Evolutionary conservation across 2,797 vertebrate species (phyloP).

Genomic region (Anas georgica): DNA sequence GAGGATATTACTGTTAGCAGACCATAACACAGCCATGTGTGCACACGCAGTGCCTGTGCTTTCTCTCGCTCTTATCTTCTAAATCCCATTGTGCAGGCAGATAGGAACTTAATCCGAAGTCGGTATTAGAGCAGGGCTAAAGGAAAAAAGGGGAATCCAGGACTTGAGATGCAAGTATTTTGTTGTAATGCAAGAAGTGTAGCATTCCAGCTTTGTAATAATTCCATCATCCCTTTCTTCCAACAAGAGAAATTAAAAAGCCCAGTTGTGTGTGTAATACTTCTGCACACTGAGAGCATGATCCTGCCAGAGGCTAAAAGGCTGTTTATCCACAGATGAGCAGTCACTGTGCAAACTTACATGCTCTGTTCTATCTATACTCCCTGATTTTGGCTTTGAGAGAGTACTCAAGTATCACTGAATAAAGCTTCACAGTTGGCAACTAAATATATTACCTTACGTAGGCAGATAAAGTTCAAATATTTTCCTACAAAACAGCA

Average conservation of each 20-base stretch:
- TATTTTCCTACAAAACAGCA: slow-evolving; percentile 3
- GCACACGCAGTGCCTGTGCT: rapidly evolving
- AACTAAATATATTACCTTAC: background rate
- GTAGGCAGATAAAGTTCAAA: background rate
- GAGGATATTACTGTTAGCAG: background rate
- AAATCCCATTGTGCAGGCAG: background rate
- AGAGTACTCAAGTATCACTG: slow-evolving; percentile 9
- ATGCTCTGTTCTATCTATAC: slow-evolving; percentile 14
- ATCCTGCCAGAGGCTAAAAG: slow-evolving; percentile 60
- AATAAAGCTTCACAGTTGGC: background rate
- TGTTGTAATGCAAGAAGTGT: background rate
- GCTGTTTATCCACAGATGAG: slow-evolving; percentile 59
- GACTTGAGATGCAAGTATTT: background rate
- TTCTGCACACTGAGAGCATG: slow-evolving; percentile 53
- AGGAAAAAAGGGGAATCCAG: background rate
- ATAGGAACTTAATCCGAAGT: background rate
- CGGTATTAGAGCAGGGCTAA: background rate
- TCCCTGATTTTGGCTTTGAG: background rate
- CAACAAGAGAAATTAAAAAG: slow-evolving; percentile 31
- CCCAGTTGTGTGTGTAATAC: slow-evolving; percentile 67
- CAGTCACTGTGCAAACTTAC: slow-evolving; percentile 32
- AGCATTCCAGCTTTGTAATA: background rate
- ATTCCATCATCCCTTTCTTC: slow-evolving; percentile 7
- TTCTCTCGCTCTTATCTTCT: background rate
- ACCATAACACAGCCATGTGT: rapidly evolving